Base-by-base conservation (phyloP, 2,888 invertebrate genomes). In the Xestia ashworthii region DNA sequence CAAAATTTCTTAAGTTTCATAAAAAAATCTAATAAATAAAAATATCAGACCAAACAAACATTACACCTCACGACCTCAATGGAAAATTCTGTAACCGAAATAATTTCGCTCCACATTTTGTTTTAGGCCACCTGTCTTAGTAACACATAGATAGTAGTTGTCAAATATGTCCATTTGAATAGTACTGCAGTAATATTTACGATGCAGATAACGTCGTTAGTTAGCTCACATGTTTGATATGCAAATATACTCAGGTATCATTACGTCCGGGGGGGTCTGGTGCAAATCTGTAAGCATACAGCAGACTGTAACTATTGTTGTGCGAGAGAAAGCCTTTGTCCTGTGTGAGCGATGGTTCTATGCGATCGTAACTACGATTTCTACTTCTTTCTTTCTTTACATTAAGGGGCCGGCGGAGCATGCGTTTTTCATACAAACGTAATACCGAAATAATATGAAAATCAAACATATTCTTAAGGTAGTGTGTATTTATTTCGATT, bases 221-320 rank as follows among this genome's bases (percentile, higher is more conserved):
- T 58, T 65, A 44, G 70, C 44, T 85, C 62, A 62, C 38, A 46
- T 85, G 77, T 87, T 76, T 78, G 64, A n/a, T 48, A 12, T 0
- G 65, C 62, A 80, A 87, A 87, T 76, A 53, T 70, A 41, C 69
- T n/a, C 48, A 55, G 32, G 64, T 66, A 75, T 32, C 32, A 32
- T 77, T 82, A 71, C 71, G 82, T 77, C 75, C 75, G 79, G 86
- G 83, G 83, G 83, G 83, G 83, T 84, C 83, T 84, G 44, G n/a
- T 46, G 73, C 41, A 64, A 75, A 85, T 82, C 79, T 71, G 1
- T 62, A 38, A 55, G 74, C 41, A 85, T 5, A 84, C 62, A 75
- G 11, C 6, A 60, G 38, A 41, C 73, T 44, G 65, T 14, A 44
- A 58, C 44, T 71, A 74, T 70, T 70, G 25, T 71, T 72, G 66